Conservation (phyloP, 2,797 vertebrate genomes). For the Nyctalus aviator region DNA sequence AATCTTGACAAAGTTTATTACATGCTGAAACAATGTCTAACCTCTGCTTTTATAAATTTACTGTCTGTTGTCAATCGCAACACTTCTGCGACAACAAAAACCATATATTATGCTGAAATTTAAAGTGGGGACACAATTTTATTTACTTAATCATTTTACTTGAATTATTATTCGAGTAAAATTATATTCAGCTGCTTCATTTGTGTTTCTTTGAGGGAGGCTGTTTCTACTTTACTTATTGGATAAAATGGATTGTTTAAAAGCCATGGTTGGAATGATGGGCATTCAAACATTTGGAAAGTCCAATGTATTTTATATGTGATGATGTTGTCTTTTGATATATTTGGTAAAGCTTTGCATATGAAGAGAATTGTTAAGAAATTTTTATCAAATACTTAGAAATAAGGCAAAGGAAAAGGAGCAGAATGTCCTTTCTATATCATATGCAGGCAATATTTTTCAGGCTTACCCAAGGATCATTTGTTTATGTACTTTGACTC, state of each 20-base stretch:
- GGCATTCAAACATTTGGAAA: constrained; percentile 19
- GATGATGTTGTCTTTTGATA: background rate
- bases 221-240: background rate
- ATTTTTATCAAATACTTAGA: background rate
- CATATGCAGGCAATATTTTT: background rate
- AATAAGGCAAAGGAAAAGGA: background rate
- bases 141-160: background rate
- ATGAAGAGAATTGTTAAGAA: background rate
- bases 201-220: background rate
- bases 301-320: background rate
- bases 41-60: background rate
- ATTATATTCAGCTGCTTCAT: background rate
- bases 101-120: background rate
- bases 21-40: background rate
- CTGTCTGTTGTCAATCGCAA: background rate
- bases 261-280: background rate
- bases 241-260: background rate
- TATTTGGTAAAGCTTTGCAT: background rate
- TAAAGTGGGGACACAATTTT: background rate
- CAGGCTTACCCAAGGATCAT: background rate
- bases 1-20: background rate
- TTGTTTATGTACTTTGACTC: background rate
- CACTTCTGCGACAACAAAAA: background rate
- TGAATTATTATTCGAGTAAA: background rate
- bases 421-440: background rate